Conservation (phyloP, 2,797 vertebrate genomes). For the Siniperca undulata region DNA sequence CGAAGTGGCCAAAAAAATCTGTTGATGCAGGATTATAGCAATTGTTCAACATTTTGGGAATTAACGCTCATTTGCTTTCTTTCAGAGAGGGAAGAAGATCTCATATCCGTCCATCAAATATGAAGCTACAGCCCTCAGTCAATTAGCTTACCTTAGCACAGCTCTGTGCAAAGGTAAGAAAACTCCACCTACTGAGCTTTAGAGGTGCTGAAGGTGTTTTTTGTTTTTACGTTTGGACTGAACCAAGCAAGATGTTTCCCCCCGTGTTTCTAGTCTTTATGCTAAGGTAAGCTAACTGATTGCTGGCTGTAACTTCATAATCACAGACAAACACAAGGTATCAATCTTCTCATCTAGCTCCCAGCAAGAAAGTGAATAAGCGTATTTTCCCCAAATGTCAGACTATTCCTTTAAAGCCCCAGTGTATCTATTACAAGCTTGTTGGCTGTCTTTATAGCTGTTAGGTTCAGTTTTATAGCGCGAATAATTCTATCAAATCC, state of each 20-base stretch:
- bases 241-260: neutral
- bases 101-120: neutral
- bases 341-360: neutral
- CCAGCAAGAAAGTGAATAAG: neutral
- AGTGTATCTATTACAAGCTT: constrained; percentile 27
- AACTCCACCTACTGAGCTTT: neutral
- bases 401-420: neutral
- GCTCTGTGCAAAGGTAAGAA: neutral
- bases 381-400: neutral
- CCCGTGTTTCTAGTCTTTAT: neutral
- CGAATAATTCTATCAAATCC: constrained; percentile 39
- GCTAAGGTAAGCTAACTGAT: constrained; percentile 7
- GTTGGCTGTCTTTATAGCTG: neutral
- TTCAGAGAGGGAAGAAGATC: neutral
- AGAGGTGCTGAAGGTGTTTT: neutral
- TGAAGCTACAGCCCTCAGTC: neutral
- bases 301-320: neutral
- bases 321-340: neutral
- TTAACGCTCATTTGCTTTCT: neutral
- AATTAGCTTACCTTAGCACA: constrained; percentile 2
- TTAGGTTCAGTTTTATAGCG: constrained; percentile 42
- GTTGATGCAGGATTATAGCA: neutral
- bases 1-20: neutral
- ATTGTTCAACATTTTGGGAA: neutral
- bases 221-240: neutral